A percentile compares a stretch with the other conserved stretches of the same genome.
phyloP scores from a whole-genome alignment of 2,797 vertebrate genomes.

The Rhyacichthys aspro region DNA sequence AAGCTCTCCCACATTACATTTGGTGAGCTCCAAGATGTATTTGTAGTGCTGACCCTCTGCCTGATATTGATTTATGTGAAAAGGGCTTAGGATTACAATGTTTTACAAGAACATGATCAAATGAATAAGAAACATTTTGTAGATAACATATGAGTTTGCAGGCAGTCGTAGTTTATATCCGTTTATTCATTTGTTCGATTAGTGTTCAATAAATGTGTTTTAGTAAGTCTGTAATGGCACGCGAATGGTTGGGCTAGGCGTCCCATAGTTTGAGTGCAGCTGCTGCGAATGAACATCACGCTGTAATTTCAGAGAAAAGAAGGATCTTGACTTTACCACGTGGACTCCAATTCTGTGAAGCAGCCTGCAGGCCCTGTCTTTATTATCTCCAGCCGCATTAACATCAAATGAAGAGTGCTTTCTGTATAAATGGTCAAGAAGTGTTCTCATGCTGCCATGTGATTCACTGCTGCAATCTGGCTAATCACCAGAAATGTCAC shows the following conservation, averaged over 20 bases:
- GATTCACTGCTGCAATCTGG: background rate
- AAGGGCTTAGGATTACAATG: slow-evolving; percentile 16
- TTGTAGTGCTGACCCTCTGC: slow-evolving; percentile 18
- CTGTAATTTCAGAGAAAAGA: slow-evolving; percentile 29
- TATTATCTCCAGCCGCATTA: slow-evolving; percentile 16
- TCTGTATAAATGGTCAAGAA: slow-evolving; percentile 19
- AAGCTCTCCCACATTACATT: slow-evolving; percentile 40
- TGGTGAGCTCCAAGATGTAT: slow-evolving; percentile 35
- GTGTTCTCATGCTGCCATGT: background rate
- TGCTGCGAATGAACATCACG: slow-evolving; percentile 5
- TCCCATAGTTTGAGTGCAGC: too few species aligned
- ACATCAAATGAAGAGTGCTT: slow-evolving; percentile 30
- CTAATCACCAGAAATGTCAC: background rate
- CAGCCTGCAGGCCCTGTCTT: slow-evolving; percentile 20
- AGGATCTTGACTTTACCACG: slow-evolving; percentile 17
- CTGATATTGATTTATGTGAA: slow-evolving; percentile 49
- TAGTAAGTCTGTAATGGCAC: background rate
- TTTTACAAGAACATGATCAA: background rate
- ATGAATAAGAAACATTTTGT: background rate
- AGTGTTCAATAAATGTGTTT: too few species aligned
- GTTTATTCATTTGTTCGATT: background rate
- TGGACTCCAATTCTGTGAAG: slow-evolving; percentile 31
- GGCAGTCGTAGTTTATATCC: too few species aligned
- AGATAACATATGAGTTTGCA: background rate
- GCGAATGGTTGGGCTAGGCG: too few species aligned